Conservation (phyloP, 2,797 vertebrate species). For the Cirrhinus molitorella region DNA sequence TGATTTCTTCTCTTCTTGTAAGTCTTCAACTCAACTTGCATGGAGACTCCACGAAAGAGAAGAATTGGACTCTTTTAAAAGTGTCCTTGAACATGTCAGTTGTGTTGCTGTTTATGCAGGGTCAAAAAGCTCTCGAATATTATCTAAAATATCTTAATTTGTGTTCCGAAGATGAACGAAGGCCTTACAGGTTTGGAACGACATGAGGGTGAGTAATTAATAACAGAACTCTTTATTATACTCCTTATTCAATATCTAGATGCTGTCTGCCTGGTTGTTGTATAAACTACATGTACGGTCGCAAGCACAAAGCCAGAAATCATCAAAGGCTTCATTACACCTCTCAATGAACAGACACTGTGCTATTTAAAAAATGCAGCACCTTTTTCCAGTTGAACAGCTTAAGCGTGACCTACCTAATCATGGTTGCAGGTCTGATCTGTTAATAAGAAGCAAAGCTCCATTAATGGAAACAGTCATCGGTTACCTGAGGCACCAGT, state of each 20-base stretch:
- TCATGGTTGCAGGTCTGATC: conserved; percentile 50
- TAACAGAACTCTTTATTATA: no score
- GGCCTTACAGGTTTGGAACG: no score
- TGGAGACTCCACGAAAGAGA: no score
- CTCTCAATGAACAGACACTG: conserved; percentile 27
- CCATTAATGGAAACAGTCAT: conserved; percentile 67
- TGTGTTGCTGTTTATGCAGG: no score
- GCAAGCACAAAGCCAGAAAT: background rate
- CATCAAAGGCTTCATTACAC: conserved; percentile 19
- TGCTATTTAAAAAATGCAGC: conserved; percentile 41
- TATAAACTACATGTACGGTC: background rate
- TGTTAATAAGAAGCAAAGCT: conserved; percentile 71
- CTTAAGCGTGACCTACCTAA: conserved; percentile 58
- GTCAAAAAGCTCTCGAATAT: no score
- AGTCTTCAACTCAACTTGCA: no score
- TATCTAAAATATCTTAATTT: no score
- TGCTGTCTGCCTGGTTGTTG: background rate
- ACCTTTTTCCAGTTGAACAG: conserved; percentile 43
- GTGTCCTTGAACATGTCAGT: no score
- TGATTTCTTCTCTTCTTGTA: no score
- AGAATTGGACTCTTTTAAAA: no score
- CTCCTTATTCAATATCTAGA: background rate
- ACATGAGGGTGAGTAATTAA: no score
- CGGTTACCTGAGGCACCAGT: conserved; percentile 67
- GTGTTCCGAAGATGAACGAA: no score